Conservation (phyloP, 2,113 vertebrate genomes). For the Meleagris gallopavo region DNA sequence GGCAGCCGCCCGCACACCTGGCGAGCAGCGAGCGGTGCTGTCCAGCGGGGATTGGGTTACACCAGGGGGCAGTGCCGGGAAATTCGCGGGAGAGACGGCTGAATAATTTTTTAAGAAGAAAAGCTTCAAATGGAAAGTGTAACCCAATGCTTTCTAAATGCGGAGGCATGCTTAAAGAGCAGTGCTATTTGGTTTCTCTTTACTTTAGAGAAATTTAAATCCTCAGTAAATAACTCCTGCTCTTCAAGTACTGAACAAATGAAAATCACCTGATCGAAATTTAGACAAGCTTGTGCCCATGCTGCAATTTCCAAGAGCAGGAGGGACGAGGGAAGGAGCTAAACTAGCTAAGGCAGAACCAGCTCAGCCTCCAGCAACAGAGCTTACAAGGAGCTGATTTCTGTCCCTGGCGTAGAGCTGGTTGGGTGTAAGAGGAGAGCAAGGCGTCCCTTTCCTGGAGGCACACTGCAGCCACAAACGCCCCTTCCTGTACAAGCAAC, state of each 20-base stretch:
- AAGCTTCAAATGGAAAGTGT: constrained; percentile 74
- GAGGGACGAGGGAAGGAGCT: background rate
- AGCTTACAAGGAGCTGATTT: background rate
- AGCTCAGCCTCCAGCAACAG: background rate
- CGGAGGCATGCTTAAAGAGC: constrained; percentile 63
- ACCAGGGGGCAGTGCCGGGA: constrained; percentile 32
- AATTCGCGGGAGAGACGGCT: constrained; percentile 54
- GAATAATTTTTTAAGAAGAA: constrained; percentile 72
- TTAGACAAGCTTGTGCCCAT: background rate
- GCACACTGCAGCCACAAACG: background rate
- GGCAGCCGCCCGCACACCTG: constrained; percentile 69
- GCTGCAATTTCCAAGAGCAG: background rate
- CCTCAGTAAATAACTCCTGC: constrained; percentile 61
- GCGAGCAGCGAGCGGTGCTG: background rate
- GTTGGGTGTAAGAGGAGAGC: constrained; percentile 5
- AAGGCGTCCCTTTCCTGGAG: constrained; percentile 3
- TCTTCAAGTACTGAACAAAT: constrained; percentile 67
- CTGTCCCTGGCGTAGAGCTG: background rate
- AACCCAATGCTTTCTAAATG: constrained; percentile 71
- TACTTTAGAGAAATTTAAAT: constrained; percentile 70
- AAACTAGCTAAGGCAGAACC: background rate
- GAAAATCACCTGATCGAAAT: constrained; percentile 44
- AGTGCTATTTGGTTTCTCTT: constrained; percentile 59
- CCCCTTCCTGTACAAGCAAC: background rate
- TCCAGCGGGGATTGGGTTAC: constrained; percentile 52